Base-by-base conservation (phyloP, 2,888 invertebrate genomes). In the Papilio protenor region DNA sequence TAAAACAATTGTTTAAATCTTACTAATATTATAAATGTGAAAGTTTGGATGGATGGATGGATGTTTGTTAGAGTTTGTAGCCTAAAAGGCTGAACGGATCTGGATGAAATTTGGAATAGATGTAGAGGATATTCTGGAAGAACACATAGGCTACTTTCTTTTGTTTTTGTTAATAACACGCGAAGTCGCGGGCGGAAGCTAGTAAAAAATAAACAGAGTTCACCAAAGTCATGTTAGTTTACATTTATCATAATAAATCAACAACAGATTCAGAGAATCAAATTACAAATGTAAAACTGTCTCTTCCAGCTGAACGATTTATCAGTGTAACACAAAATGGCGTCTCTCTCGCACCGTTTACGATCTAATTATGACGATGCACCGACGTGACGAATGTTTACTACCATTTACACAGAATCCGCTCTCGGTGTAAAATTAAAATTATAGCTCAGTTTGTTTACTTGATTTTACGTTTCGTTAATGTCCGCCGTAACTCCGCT, bases 311-410 rank as follows among this genome's bases (percentile, higher is more conserved):
- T 2, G 3, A 2, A 21, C 18, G n/a, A 81, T 81, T n/a, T 33
- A 79, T 80, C 78, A 11, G 49, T 21, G 77, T 73, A 76, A 79
- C 33, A 75, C 86, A 87, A 88, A 85, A 89, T 89, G 87, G 87
- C 87, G 86, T 83, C 85, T 84, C 87, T 75, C 78, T 85, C 87
- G 87, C 87, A 84, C 82, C 84, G 80, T 87, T 88, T 86, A 88
- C 87, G 86, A 88, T 87, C 87, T 88, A 89, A 89, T 89, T 89
- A 89, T 88, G 89, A 89, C 83, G 85, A 86, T 88, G 88, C 87
- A 87, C 84, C 84, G 83, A 82, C 83, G 85, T 85, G 86, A 85
- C 84, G 84, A 84, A 85, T 86, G 85, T 84, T 86, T 84, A 86
- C 85, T 83, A 81, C 83, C 84, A 82, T 81, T 83, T 82, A 81